These are phyloP conservation scores for Melanogrammus aeglefinus DNA, from an alignment of 2,797 vertebrate species.

Conservation along the genomic window DNA sequence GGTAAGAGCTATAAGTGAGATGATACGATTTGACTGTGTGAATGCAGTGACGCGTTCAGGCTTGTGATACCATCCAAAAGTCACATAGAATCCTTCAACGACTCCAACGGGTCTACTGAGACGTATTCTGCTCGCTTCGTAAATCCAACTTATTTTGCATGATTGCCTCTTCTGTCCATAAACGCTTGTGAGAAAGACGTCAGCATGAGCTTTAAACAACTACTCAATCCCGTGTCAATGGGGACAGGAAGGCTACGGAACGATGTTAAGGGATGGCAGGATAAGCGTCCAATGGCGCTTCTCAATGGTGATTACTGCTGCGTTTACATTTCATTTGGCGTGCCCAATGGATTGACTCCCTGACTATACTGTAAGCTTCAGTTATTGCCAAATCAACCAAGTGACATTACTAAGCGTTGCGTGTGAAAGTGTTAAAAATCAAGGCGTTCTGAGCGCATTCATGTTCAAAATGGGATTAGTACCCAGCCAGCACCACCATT, in stretches of 20 bases:
- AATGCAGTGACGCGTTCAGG: slow-evolving; percentile 53
- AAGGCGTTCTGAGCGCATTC: neutral
- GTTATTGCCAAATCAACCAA: slow-evolving; percentile 45
- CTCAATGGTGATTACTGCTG: slow-evolving; percentile 58
- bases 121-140: slow-evolving; percentile 58
- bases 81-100: slow-evolving; percentile 53
- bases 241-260: slow-evolving; percentile 60
- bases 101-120: slow-evolving; percentile 54
- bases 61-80: slow-evolving; percentile 50
- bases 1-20: neutral
- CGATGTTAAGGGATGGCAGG: slow-evolving; percentile 66
- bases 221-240: slow-evolving; percentile 66
- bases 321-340: slow-evolving; percentile 54
- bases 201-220: slow-evolving; percentile 65
- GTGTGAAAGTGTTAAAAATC: slow-evolving; percentile 34
- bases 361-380: slow-evolving; percentile 46
- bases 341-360: slow-evolving; percentile 57
- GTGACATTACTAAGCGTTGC: slow-evolving; percentile 45
- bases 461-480: slow-evolving; percentile 6
- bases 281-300: slow-evolving; percentile 60
- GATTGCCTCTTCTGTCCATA: slow-evolving; percentile 70
- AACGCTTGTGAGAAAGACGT: slow-evolving; percentile 68
- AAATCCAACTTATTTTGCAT: slow-evolving; percentile 64
- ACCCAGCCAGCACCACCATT: neutral
- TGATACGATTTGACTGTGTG: neutral